Evolutionary conservation across 23 tunicate genomes (phyloP), one percentile per base, ranked within the genome.

Genomic region (Trididemnum clinides): DNA sequence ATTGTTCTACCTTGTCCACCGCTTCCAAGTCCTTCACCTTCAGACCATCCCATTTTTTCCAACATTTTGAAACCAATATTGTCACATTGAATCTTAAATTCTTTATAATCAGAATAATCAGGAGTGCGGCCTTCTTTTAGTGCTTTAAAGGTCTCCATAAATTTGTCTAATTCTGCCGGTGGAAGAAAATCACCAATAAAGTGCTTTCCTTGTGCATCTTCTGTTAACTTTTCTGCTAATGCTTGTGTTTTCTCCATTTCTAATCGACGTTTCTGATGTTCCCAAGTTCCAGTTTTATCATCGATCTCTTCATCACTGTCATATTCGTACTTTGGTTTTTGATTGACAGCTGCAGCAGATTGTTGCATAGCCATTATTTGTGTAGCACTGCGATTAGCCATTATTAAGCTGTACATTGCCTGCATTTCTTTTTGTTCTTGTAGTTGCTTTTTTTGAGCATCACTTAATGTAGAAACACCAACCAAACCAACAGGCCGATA

Each of bases 261-360:
- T 0, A 57, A 3, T 35, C 89, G 44, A 1, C 98, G 76, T 57
- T 88, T 62, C 35, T 85, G 81, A 86, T 94, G 98, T 65, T 94
- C 98, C 98, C 98, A 94, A 10, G 98, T 94, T 30, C 98, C 98
- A 22, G n/a, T 19, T 21, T 81, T 64, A 32, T 89, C 98, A 75
- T 89, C 94, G 28, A 94, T 86, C 50, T 94, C 98, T 81, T 94
- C 98, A 89, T 94, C 98, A 33, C 90, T 85, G 88, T 94, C 98
- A 70, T 94, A 94, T 70, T 71, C 90, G 77, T 94, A 86, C 72
- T 94, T 89, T 39, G 84, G 57, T 36, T 88, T 92, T 30, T 64
- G 51, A 21, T 85, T 77, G 0, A 18, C 51, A 3, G 59, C 72
- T 20, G 78, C 34, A 7, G 71, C 37, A 23, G 23, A 36, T 39